Evolutionary conservation across 1,140 invertebrate species (phyloP), one percentile per base, ranked within the genome.

Genomic region (Sesamia nonagrioides): DNA sequence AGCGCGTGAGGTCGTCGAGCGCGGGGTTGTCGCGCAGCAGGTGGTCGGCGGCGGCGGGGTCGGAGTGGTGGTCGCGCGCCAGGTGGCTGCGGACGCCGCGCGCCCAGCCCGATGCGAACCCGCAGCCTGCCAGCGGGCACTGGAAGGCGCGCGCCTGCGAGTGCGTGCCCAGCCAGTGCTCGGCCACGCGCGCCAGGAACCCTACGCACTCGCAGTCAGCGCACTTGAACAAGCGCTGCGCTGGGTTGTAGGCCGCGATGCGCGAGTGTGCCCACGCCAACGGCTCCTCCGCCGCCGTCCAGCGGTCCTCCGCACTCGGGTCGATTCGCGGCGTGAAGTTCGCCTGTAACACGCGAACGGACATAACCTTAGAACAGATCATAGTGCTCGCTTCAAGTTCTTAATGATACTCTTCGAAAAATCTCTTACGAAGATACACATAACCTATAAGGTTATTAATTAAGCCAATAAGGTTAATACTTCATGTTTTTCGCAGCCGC

Each of bases 101-200:
- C 79, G 97, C 97, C 97, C 97, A 97, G 13, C 97, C 96, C 84
- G 96, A 97, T 66, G 96, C 96, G 89, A 97, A 97, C 6, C 97
- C 95, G 95, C 97, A 96, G 78, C 96, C 95, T 21, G 87, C 86
- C 78, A 93, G 84, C 73, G 97, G 96, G 94, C 97, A 97, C 90
- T 97, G 95, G 95, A 97, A 97, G 52, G 97, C 97, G 77, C 97
- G 95, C 37, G 97, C 94, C 92, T 86, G 96, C 15, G 97, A 97
- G 91, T 98, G 98, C 7, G 97, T 96, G 42, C 97, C 97, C 37
- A 98, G 95, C 96, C 97, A 98, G 89, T 98, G 98, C 86, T 98
- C 97, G 0, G 97, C 97, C 4, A 98, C 96, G 74, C 97, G 95
- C 13, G 97, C 97, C 33, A 98, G 95, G 80, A 97, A 97, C 4